A percentile compares a stretch with the other conserved stretches of the same genome.
Conservation (phyloP, 2,113 vertebrate genomes). For the Phyllopteryx taeniolatus region DNA sequence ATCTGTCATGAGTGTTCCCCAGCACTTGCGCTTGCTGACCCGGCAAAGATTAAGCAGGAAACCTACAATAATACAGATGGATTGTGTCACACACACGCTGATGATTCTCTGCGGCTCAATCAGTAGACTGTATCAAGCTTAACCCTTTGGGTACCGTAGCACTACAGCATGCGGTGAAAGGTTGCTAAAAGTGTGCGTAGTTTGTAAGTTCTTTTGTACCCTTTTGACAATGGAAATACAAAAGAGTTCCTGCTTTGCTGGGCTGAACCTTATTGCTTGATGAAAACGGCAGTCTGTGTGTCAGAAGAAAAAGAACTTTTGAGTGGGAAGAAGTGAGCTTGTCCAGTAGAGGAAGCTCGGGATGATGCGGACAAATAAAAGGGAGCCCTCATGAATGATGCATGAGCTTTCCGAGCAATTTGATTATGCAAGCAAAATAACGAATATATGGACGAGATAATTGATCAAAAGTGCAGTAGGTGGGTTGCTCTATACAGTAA, state of each 20-base stretch:
- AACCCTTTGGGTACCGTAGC: neutral
- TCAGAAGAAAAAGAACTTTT: too few relatives aligned
- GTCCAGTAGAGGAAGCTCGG: slow-evolving; percentile 3
- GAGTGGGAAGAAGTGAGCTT: neutral
- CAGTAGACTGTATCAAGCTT: neutral
- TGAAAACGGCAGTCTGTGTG: neutral
- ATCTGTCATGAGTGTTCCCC: neutral
- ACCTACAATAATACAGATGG: neutral
- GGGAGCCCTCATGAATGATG: slow-evolving; percentile 49
- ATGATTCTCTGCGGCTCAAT: neutral
- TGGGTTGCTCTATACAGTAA: slow-evolving; percentile 11
- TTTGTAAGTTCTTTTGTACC: neutral
- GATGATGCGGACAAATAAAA: slow-evolving; percentile 32
- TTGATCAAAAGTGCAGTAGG: neutral
- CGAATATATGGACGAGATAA: neutral
- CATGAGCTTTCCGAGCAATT: slow-evolving; percentile 24
- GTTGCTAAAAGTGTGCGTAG: neutral
- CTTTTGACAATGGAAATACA: slow-evolving; percentile 2
- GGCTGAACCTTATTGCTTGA: neutral
- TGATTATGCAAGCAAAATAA: slow-evolving; percentile 37
- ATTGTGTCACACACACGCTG: neutral
- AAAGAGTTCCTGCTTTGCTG: neutral
- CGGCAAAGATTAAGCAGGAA: neutral
- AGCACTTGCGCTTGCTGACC: neutral
- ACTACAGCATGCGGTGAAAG: neutral